Percentiles rank a stretch among this genome's conserved stretches.
These are phyloP conservation scores for Diorhabda carinulata DNA, from an alignment of 1,140 invertebrate species.

Conservation along the genomic window DNA sequence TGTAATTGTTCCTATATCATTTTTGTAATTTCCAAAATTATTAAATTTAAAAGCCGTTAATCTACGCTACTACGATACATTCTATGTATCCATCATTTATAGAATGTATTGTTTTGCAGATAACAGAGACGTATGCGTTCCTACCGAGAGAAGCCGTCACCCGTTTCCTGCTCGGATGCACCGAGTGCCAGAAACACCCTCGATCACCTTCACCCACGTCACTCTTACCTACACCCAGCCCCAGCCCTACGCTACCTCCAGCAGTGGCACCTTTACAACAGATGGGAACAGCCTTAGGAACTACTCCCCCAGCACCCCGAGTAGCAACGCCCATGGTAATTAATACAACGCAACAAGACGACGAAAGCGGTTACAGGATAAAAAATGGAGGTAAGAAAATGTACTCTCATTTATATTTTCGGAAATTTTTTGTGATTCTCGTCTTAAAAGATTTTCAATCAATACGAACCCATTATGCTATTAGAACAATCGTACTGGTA, in stretches of 20 bases:
- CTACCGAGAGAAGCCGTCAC: slow-evolving; percentile 93
- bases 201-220: slow-evolving; percentile 64
- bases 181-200: slow-evolving; percentile 87
- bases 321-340: slow-evolving; percentile 22
- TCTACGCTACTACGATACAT: no score
- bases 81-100: neutral
- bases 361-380: slow-evolving; percentile 15
- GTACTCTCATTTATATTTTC: no score
- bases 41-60: no score
- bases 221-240: slow-evolving; percentile 53
- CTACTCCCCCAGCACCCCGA: slow-evolving; percentile 47
- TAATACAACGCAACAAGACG: slow-evolving; percentile 18
- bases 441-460: no score
- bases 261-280: slow-evolving; percentile 32
- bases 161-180: slow-evolving; percentile 86
- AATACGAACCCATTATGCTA: no score
- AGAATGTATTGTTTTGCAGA: slow-evolving; percentile 57
- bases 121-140: slow-evolving; percentile 93
- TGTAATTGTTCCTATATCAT: no score
- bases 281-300: slow-evolving; percentile 39
- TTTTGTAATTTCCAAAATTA: no score
- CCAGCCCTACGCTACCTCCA: slow-evolving; percentile 50
- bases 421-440: no score
- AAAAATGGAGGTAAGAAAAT: slow-evolving; percentile 23
- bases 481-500: no score